phyloP scores from a whole-genome alignment of 2,113 vertebrate species.

The Turdus rufiventris region DNA sequence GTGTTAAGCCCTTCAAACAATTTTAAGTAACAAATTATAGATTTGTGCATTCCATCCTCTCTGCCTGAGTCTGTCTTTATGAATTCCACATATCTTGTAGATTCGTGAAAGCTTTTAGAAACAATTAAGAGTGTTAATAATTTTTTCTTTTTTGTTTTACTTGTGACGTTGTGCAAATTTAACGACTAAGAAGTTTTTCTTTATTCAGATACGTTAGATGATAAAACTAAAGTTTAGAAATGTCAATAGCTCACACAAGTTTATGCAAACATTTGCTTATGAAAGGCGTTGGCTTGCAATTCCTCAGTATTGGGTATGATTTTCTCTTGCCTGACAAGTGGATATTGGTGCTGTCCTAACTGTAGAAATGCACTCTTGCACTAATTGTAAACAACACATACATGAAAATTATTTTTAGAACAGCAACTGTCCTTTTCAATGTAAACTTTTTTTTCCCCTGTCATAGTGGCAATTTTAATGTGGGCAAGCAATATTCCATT shows the following conservation, averaged over 20 bases:
- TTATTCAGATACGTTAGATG: not conserved
- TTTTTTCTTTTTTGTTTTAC: not conserved
- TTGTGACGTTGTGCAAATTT: not conserved
- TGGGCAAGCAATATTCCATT: not conserved
- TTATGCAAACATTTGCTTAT: not conserved
- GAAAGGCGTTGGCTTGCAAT: not conserved
- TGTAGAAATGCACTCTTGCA: constrained; percentile 4
- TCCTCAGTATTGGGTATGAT: not conserved
- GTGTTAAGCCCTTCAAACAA: not conserved
- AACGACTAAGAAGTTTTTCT: not conserved
- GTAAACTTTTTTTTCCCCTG: not conserved
- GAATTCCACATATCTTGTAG: not conserved
- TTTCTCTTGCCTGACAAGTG: not conserved
- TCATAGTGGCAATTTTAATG: not conserved
- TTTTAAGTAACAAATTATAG: not conserved
- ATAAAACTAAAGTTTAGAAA: not conserved
- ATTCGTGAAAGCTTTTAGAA: not conserved
- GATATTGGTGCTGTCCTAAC: not conserved
- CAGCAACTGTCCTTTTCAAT: not conserved
- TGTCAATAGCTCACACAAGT: not conserved
- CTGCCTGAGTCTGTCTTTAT: not conserved
- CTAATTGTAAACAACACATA: constrained; percentile 3
- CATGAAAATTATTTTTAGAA: constrained; percentile 24
- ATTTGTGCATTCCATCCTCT: not conserved
- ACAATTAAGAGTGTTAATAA: not conserved